These are phyloP conservation scores for Pollenia labialis DNA, from an alignment of 2,888 invertebrate genomes.

Conservation along the genomic window DNA sequence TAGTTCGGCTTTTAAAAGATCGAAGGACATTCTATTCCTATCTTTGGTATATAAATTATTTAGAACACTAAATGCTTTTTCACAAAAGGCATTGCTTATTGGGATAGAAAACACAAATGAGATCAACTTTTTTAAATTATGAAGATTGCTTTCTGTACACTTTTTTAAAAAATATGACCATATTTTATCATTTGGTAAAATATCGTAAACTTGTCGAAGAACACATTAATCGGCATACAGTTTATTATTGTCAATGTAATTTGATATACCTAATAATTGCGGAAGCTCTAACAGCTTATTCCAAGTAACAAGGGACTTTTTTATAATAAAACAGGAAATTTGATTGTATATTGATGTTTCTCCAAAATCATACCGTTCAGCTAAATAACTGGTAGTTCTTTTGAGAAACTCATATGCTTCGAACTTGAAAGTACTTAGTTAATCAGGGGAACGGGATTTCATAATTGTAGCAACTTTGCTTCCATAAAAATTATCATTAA, in stretches of 20 bases:
- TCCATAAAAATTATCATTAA: slow-evolving; percentile 59
- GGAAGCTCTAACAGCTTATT: slow-evolving; percentile 4
- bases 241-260: background rate
- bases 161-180: too few species aligned
- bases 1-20: slow-evolving; percentile 50
- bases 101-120: too few species aligned
- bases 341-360: slow-evolving; percentile 49
- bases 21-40: slow-evolving; percentile 20
- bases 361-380: too few species aligned
- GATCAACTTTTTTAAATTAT: too few species aligned
- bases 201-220: background rate
- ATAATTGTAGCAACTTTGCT: slow-evolving; percentile 32
- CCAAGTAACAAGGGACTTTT: slow-evolving; percentile 16
- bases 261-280: slow-evolving; percentile 30
- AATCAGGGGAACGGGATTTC: background rate
- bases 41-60: slow-evolving; percentile 56
- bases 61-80: slow-evolving; percentile 49
- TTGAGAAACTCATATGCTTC: slow-evolving; percentile 9
- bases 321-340: slow-evolving; percentile 48
- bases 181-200: too few species aligned
- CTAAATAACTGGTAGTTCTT: slow-evolving; percentile 1
- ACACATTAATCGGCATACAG: slow-evolving; percentile 7
- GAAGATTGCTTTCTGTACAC: too few species aligned
- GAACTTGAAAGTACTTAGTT: background rate
- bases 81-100: too few species aligned